These are phyloP conservation scores for Stigmatopora nigra DNA, from an alignment of 2,113 vertebrate species.

Conservation along the genomic window DNA sequence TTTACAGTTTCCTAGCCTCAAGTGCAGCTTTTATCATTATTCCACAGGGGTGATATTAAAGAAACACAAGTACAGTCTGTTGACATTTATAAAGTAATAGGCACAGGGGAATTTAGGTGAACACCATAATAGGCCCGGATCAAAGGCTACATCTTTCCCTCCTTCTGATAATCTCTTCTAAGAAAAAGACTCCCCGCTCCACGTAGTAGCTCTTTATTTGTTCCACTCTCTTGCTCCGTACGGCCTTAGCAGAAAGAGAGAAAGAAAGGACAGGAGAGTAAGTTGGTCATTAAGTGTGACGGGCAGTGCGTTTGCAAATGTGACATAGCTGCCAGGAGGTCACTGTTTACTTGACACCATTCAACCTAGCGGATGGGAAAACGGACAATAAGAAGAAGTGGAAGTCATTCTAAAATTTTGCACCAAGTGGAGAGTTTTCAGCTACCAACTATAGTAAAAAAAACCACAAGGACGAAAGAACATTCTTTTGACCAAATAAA, in stretches of 20 bases:
- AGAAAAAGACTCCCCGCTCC: conserved; percentile 18
- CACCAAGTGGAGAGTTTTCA: neutral
- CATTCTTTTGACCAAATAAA: neutral
- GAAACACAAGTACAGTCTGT: conserved; percentile 32
- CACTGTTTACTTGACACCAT: conserved; percentile 27
- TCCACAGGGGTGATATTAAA: conserved; percentile 14
- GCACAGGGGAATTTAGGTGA: conserved; percentile 28
- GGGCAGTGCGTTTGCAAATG: conserved; percentile 35
- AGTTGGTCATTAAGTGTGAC: conserved; percentile 27
- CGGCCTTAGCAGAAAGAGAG: conserved; percentile 15
- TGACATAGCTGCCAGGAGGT: conserved; percentile 17
- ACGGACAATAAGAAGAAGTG: conserved; percentile 14
- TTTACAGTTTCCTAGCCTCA: neutral
- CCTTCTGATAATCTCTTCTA: conserved; percentile 28
- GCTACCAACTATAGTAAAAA: conserved; percentile 3
- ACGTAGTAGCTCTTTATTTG: conserved; percentile 22
- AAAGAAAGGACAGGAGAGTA: conserved; percentile 25
- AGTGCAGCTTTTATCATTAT: neutral
- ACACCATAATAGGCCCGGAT: conserved; percentile 25
- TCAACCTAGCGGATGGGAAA: neutral
- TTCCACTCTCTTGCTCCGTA: conserved; percentile 16
- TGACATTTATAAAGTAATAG: conserved; percentile 51
- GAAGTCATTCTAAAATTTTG: conserved; percentile 4
- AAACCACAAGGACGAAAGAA: neutral
- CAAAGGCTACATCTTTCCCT: conserved; percentile 16